Percentiles rank a stretch among this genome's conserved stretches.
Conservation (phyloP, 2,888 invertebrate genomes). For the Ischnus inquisitorius region DNA sequence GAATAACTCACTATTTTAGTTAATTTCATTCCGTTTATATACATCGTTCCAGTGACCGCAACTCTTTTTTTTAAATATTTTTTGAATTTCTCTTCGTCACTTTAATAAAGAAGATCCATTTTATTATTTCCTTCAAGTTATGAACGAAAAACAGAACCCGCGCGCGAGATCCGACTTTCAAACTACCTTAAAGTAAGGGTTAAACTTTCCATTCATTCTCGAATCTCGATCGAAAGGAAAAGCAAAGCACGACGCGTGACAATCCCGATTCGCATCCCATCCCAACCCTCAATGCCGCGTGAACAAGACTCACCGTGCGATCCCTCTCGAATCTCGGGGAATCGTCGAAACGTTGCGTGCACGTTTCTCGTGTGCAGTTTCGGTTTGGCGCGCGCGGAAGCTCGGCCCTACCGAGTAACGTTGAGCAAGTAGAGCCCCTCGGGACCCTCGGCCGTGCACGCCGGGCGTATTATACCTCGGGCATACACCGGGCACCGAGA, state of each 20-base stretch:
- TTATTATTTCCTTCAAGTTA: too few relatives aligned
- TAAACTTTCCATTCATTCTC: neutral
- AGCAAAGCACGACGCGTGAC: neutral
- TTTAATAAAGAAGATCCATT: too few relatives aligned
- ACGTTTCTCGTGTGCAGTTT: neutral
- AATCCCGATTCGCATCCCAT: neutral
- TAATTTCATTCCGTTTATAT: neutral
- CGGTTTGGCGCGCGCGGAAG: constrained; percentile 47
- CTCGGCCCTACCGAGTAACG: constrained; percentile 47
- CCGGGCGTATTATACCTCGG: too few relatives aligned
- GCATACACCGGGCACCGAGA: constrained; percentile 53
- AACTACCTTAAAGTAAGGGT: too few relatives aligned
- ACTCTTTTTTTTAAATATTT: too few relatives aligned
- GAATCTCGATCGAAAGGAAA: neutral
- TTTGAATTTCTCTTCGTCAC: too few relatives aligned
- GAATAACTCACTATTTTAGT: neutral
- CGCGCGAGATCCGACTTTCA: too few relatives aligned
- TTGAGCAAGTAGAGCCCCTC: constrained; percentile 49
- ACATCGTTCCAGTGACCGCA: too few relatives aligned
- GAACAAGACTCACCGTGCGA: neutral
- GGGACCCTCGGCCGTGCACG: constrained; percentile 49
- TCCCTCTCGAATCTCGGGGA: constrained; percentile 9
- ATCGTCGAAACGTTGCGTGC: constrained; percentile 36
- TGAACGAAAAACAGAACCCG: too few relatives aligned
- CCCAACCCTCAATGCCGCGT: neutral